These are phyloP conservation scores for Peromyscus aztecus DNA, from an alignment of 2,797 vertebrate genomes.

Conservation along the genomic window DNA sequence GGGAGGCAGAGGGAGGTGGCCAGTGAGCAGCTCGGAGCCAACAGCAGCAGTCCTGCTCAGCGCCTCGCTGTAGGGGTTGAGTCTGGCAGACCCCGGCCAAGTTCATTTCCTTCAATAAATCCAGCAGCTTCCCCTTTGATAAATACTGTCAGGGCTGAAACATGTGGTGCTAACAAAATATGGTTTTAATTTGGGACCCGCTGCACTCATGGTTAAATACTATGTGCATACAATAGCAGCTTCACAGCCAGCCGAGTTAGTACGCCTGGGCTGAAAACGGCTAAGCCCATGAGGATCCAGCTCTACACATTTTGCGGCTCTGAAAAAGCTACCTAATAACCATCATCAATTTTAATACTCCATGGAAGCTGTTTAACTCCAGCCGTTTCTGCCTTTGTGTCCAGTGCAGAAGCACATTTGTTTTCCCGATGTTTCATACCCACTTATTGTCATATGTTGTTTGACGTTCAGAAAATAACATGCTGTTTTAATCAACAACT, in stretches of 20 bases:
- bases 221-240: slow-evolving; percentile 51
- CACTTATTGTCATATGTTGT: slow-evolving; percentile 84
- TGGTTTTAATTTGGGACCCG: slow-evolving; percentile 80
- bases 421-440: slow-evolving; percentile 80
- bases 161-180: slow-evolving; percentile 80
- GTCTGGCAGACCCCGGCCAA: slow-evolving; percentile 61
- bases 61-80: neutral
- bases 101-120: slow-evolving; percentile 78
- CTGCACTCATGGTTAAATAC: slow-evolving; percentile 66
- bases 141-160: slow-evolving; percentile 67
- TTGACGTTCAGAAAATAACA: slow-evolving; percentile 86
- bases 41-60: neutral
- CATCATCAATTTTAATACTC: slow-evolving; percentile 83
- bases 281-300: slow-evolving; percentile 77
- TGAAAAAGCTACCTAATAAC: slow-evolving; percentile 85
- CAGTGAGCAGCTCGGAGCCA: neutral
- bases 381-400: slow-evolving; percentile 69
- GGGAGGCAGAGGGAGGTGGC: neutral
- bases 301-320: slow-evolving; percentile 80
- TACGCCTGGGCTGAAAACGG: slow-evolving; percentile 66
- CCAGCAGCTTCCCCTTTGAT: slow-evolving; percentile 74
- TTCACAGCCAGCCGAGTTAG: slow-evolving; percentile 64
- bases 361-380: slow-evolving; percentile 77
- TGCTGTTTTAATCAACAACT: slow-evolving; percentile 84
- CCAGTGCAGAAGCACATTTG: slow-evolving; percentile 70